Evolutionary conservation across 2,888 invertebrate species (phyloP), one percentile per base, ranked within the genome.

Genomic region (Brassicogethes aeneus): DNA sequence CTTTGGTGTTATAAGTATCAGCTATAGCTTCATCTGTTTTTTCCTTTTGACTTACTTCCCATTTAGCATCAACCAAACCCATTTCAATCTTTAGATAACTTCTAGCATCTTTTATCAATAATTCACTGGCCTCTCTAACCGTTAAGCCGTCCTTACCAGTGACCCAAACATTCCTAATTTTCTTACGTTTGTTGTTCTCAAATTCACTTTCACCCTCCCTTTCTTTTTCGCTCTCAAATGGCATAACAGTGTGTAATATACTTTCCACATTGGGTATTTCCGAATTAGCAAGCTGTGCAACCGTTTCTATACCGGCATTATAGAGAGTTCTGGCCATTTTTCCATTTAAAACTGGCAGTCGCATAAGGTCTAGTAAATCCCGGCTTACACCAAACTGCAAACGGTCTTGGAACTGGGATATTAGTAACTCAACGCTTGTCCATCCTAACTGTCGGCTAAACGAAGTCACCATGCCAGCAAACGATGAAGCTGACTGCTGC

Each of bases 401-500:
- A 12, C 97, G 81, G 56, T 87, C 85, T 70, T 96, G 93, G 66
- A 99, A 96, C 68, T 95, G 91, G 0, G 85, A 80, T 32, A 99
- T 77, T 31, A 99, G 72, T 48, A 92, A 71, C 64, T 94, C 88
- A 58, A 99, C 74, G 61, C 85, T 89, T 49, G 78, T 79, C 96
- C 97, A 99, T 15, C 94, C 91, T 8, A 99, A 70, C 39, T 92
- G 84, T 47, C 79, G 80, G 66, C 95, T 93, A 70, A 99, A 97
- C n/a, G 89, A 82, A 2, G 94, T 92, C 1, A 97, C 89, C 87
- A 96, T 96, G 41, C 94, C 95, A 40, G 96, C 94, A 76, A 95
- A 96, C 23, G 93, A 92, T 23, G 96, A 85, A 1, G 96, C 86
- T 41, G 88, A 84, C 66, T 95, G 94, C 67, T 99, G 97, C 16